Percentiles rank a stretch among this genome's conserved stretches.
Conservation (phyloP, 64 coral and sea anemone genomes). For the Porites australiensis region DNA sequence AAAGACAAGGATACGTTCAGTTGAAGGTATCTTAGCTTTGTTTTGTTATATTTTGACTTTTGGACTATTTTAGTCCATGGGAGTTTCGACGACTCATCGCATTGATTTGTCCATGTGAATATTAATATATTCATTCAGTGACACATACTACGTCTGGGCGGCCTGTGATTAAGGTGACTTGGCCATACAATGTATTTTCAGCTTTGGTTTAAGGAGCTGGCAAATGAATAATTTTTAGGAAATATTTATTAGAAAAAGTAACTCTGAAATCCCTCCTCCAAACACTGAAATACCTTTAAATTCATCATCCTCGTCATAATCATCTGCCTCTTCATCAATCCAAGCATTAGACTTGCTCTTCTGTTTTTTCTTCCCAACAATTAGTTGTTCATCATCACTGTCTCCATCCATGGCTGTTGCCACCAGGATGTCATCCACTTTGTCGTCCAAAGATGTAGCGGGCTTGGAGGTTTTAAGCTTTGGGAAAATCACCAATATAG, state of each 20-base stretch:
- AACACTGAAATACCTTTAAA: slow-evolving; percentile 75
- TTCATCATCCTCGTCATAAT: slow-evolving; percentile 97
- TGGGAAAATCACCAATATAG: background rate
- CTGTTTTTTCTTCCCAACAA: slow-evolving; percentile 70
- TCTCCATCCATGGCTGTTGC: slow-evolving; percentile 64
- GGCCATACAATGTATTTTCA: too few relatives aligned
- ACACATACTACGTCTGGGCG: too few relatives aligned
- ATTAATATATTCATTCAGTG: too few relatives aligned
- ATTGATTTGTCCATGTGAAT: too few relatives aligned
- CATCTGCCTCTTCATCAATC: slow-evolving; percentile 98
- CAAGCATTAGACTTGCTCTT: slow-evolving; percentile 76
- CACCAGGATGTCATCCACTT: slow-evolving; percentile 55
- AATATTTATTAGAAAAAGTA: background rate
- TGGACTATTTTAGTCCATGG: too few relatives aligned
- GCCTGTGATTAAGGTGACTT: too few relatives aligned
- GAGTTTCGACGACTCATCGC: too few relatives aligned
- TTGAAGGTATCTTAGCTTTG: too few relatives aligned
- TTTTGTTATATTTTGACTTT: too few relatives aligned
- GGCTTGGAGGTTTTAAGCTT: background rate
- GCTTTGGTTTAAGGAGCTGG: too few relatives aligned
- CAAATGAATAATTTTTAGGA: background rate
- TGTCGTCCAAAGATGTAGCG: background rate
- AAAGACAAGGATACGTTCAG: too few relatives aligned
- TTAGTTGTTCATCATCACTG: slow-evolving; percentile 92
- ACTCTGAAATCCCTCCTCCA: background rate